phyloP scores from a whole-genome alignment of 2,797 vertebrate genomes.

The Lacerta viridis region DNA sequence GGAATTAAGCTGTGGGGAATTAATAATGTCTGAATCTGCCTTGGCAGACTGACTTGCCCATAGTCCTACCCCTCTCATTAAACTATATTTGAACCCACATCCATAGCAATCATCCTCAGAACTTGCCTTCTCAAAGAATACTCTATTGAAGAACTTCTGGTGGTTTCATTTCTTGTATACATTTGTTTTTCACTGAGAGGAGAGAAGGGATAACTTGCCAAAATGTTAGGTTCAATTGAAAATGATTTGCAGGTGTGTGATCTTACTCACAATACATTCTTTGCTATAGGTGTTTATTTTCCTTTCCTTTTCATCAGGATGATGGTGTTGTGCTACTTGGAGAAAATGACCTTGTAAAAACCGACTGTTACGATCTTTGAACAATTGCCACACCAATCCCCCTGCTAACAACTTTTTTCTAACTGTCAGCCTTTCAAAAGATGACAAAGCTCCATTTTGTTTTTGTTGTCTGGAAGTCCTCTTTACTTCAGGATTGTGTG shows the following conservation, averaged over 20 bases:
- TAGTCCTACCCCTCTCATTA: neutral
- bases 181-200: neutral
- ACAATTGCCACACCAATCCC: neutral
- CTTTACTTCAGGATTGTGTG: neutral
- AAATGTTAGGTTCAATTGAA: neutral
- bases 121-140: neutral
- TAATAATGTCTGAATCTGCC: neutral
- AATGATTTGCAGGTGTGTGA: neutral
- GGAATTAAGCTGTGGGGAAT: neutral
- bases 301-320: neutral
- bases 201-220: too few species aligned
- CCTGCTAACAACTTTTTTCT: conserved; percentile 14
- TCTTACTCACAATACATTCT: conserved; percentile 1
- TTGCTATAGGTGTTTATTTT: neutral
- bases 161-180: neutral
- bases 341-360: conserved; percentile 14
- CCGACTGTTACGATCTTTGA: neutral
- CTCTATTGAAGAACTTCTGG: neutral
- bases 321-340: neutral
- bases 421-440: neutral
- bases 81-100: neutral
- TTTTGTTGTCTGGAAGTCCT: neutral
- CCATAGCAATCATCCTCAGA: neutral
- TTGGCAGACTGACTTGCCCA: neutral
- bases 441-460: neutral